Evolutionary conservation across 2,113 vertebrate genomes (phyloP).

Genomic region (Tragelaphus strepsiceros): DNA sequence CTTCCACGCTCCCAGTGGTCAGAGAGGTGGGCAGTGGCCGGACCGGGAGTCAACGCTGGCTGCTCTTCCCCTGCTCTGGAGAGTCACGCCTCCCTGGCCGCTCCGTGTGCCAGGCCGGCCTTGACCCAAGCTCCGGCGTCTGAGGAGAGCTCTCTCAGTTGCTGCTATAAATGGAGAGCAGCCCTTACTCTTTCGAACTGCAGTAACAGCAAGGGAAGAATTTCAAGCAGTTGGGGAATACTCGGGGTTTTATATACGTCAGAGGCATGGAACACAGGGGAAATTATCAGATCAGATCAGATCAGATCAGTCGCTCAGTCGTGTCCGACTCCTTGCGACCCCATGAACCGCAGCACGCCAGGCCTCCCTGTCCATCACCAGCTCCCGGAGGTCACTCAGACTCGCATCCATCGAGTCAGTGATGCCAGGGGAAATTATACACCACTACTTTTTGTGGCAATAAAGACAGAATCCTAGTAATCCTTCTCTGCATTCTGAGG

Average conservation of each 20-base stretch:
- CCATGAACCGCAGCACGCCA: too few relatives aligned
- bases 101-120: not conserved
- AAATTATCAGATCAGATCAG: too few relatives aligned
- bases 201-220: not conserved
- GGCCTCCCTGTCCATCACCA: too few relatives aligned
- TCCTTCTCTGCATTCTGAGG: not conserved
- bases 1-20: not conserved
- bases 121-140: not conserved
- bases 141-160: not conserved
- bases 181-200: not conserved
- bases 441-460: not conserved
- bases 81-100: accelerated
- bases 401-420: too few relatives aligned
- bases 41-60: not conserved
- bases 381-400: too few relatives aligned
- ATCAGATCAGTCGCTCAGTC: too few relatives aligned
- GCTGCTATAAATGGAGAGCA: not conserved
- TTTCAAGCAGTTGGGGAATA: not conserved
- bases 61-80: too few relatives aligned
- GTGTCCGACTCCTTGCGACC: too few relatives aligned
- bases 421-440: not conserved
- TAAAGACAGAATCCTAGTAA: not conserved
- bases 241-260: not conserved
- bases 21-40: not conserved
- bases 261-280: not conserved